These are phyloP conservation scores for Diarsia dahlii DNA, from an alignment of 2,888 invertebrate genomes.

Conservation along the genomic window DNA sequence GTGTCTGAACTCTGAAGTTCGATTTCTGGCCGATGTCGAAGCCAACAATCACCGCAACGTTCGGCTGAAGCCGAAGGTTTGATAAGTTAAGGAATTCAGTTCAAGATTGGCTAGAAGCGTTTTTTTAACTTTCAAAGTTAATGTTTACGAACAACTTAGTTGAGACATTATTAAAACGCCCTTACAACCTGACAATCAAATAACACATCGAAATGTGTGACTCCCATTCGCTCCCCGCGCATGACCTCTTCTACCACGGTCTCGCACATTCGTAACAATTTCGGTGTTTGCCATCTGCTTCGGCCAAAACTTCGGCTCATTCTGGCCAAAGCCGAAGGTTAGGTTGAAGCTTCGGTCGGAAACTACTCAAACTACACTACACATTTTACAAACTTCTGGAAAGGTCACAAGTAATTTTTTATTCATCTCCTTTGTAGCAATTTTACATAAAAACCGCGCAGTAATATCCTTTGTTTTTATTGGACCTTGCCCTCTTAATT, in stretches of 20 bases:
- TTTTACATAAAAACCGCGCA: conserved; percentile 8
- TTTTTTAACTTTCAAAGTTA: background rate
- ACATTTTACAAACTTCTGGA: background rate
- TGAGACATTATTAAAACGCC: background rate
- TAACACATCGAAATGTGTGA: background rate
- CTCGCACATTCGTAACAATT: background rate
- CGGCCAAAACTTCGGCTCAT: background rate
- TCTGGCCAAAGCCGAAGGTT: background rate
- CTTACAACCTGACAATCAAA: background rate
- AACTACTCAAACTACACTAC: background rate
- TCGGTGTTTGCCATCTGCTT: background rate
- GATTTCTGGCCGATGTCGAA: background rate
- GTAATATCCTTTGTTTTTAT: conserved; percentile 31
- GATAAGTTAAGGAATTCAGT: background rate
- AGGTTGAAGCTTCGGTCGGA: background rate
- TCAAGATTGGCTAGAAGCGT: background rate
- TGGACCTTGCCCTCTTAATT: conserved; percentile 19
- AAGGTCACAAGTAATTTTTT: conserved; percentile 25
- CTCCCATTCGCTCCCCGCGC: background rate
- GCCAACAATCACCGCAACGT: background rate
- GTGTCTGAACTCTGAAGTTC: background rate
- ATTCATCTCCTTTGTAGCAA: conserved; percentile 2
- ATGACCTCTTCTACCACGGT: background rate
- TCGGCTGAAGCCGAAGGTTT: background rate
- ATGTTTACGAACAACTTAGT: background rate